Base-by-base conservation (phyloP, 2,888 invertebrate genomes). In the Portevinia maculata region DNA sequence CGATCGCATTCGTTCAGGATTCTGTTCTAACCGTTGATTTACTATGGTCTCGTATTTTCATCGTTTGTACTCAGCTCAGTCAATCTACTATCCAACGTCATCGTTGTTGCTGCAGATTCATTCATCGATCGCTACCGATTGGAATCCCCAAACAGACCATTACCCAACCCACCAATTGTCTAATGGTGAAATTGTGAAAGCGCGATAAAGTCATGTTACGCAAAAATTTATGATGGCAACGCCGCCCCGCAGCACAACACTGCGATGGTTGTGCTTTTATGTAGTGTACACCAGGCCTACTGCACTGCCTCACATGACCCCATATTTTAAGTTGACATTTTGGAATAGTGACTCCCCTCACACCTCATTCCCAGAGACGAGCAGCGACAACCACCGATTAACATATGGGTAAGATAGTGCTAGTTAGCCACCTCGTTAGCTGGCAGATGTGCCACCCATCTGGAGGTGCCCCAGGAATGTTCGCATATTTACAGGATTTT, bases 401-500 rank as follows among this genome's bases (percentile, higher is more conserved):
- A 62, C 81, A 81, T 75, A 81, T 60, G 70, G 59, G 53, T 11
- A 71, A 52, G 59, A 76, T 65, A 76, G 81, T 65, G 53, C 75
- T 71, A 81, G 81, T 81, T 81, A 81, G 81, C 71, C 75, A 81
- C 70, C 76, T 81, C 81, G 75, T 81, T 81, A 81, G 75, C 75
- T 70, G 70, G 76, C 76, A 81, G 75, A 81, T 76, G 81, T 81
- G 65, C 70, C 75, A 70, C 55, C 74, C 52, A 50, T 55, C 41
- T 59, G 48, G 57, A 41, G 24, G 24, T 24, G 24, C 3, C 24
- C 24, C 53, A 39, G 59, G 34, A 53, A 19, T 67, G 65, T 73
- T 79, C 73, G 55, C 65, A 79, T 67, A 79, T 79, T 79, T 79
- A 73, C 79, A 73, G 73, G 67, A 79, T 81, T 75, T 81, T 81